phyloP scores from a whole-genome alignment of 1,140 invertebrate genomes.

The Dryas iulia region DNA sequence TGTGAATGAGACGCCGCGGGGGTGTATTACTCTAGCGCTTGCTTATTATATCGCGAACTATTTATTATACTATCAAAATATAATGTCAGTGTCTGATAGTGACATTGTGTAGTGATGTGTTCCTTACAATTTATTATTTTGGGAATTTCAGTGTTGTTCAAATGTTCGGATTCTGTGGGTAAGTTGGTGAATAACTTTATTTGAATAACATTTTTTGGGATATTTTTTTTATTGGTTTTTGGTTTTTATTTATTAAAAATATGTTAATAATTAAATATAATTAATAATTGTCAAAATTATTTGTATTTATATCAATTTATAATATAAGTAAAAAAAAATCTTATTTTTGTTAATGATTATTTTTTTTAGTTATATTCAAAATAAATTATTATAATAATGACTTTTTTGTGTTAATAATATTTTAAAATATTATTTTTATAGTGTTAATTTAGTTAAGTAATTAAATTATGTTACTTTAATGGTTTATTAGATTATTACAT shows the following conservation, averaged over 20 bases:
- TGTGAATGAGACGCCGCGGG: conserved; percentile 29
- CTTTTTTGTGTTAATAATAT: too few species aligned
- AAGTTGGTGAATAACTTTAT: conserved; percentile 39
- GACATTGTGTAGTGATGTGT: conserved; percentile 54
- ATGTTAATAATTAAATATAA: too few species aligned
- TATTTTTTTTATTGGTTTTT: background rate
- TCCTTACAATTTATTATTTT: conserved; percentile 41
- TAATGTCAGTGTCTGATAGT: background rate
- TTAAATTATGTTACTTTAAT: too few species aligned
- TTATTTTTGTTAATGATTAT: too few species aligned
- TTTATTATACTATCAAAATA: background rate
- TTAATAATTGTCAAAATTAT: too few species aligned
- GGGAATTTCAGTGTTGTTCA: conserved; percentile 72
- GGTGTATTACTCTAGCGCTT: conserved; percentile 10
- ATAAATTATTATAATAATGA: too few species aligned
- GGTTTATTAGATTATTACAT: too few species aligned
- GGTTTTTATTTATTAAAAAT: background rate
- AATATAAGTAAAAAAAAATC: too few species aligned
- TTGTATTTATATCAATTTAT: too few species aligned
- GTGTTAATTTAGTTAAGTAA: too few species aligned
- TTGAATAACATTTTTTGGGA: background rate
- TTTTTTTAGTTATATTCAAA: too few species aligned
- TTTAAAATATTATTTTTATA: too few species aligned
- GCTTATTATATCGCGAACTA: background rate
- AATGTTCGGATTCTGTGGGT: conserved; percentile 69